Evolutionary conservation across 1,140 invertebrate species (phyloP), one percentile per base, ranked within the genome.

Genomic region (Macrostomum lignano): DNA sequence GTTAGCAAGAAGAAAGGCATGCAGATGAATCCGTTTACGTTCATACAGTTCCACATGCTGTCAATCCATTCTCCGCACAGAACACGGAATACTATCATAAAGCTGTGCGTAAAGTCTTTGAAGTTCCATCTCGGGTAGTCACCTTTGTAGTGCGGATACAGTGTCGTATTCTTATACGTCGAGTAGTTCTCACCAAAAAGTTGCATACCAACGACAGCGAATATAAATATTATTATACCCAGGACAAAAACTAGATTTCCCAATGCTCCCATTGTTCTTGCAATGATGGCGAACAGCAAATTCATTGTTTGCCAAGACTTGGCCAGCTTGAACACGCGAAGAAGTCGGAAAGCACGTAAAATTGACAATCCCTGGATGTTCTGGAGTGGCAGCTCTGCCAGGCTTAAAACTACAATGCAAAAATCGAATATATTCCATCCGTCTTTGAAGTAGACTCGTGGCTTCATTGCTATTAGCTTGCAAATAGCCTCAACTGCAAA

Each of bases 351-450:
- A 11, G 82, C 84, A 59, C 86, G 67, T 43, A 94, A 72, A 31
- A 93, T 82, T 39, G 82, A 91, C 44, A 94, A 65, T 49, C 84
- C 82, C 60, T 78, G 73, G 41, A 88, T 75, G 39, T 74, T 76
- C 61, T 81, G 77, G 26, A 93, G 63, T 39, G 73, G 71, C 44
- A 93, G 64, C 59, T 94, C 86, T 41, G 91, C 59, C 36, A 94
- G 62, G 40, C 84, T 93, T 39, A 96, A 67, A 21, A 75, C 70
- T 44, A 96, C 84, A 56, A 94, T 93, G 46, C 93, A 74, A 55
- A 88, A 86, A 64, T 96, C 84, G 61, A 96, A 96, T 44, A 86
- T 81, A 56, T 94, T 96, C 82, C 82, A 93, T 35, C 79, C 78
- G 58, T 88, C 82, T 68, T 84, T 75, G 65, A 96, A 88, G 61